A percentile compares a stretch with the other conserved stretches of the same genome.
Evolutionary conservation across 2,113 vertebrate species (phyloP).

Genomic region (Oreotrochilus melanogaster): DNA sequence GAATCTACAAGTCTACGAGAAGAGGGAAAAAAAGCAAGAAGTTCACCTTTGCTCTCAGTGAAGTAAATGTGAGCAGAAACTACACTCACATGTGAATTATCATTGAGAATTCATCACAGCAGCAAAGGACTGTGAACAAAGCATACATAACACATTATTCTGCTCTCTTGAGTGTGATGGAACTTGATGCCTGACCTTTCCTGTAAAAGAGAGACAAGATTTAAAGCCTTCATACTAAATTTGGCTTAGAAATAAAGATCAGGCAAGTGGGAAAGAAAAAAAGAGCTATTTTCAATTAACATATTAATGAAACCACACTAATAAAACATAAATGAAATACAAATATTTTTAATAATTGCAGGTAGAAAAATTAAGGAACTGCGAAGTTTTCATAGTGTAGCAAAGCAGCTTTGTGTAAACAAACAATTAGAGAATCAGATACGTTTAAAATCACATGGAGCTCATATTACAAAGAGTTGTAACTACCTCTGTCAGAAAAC

Average conservation of each 20-base stretch:
- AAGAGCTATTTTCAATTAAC: not conserved
- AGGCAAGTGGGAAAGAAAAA: not conserved
- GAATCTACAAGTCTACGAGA: not conserved
- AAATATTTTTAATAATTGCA: not conserved
- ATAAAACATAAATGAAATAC: not conserved
- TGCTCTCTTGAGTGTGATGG: not conserved
- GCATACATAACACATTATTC: not conserved
- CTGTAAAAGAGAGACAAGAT: not conserved
- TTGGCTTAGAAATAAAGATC: not conserved
- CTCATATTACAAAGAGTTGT: not conserved
- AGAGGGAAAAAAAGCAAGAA: fast-evolving
- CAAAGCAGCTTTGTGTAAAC: not conserved
- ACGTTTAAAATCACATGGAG: not conserved
- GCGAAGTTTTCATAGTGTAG: not conserved
- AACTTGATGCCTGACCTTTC: constrained; percentile 16
- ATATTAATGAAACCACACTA: not conserved
- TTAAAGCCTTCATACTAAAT: not conserved
- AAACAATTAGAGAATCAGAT: not conserved
- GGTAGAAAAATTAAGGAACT: not conserved
- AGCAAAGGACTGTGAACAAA: not conserved
- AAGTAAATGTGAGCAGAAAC: not conserved
- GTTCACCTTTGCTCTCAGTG: not conserved
- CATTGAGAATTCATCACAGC: not conserved
- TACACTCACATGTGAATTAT: not conserved
- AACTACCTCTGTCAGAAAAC: not conserved